Percentiles rank a stretch among this genome's conserved stretches.
These are phyloP conservation scores for Andrena fulva DNA, from an alignment of 2,888 invertebrate species.

Conservation along the genomic window DNA sequence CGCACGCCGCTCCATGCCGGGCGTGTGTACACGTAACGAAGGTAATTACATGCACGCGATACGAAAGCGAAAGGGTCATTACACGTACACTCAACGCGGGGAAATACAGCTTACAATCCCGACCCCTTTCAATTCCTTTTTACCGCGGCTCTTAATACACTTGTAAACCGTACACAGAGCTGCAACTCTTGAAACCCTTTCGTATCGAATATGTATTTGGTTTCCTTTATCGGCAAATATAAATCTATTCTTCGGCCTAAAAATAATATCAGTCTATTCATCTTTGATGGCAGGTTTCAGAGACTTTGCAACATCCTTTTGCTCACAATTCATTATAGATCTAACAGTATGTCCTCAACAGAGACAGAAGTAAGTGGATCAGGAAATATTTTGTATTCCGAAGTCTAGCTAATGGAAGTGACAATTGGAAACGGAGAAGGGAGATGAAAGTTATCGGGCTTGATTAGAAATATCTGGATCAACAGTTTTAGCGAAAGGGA, in stretches of 20 bases:
- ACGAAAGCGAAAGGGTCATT: constrained; percentile 60
- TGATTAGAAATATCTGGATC: constrained; percentile 19
- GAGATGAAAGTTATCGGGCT: neutral
- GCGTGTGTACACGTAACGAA: constrained; percentile 58
- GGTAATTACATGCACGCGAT: constrained; percentile 66
- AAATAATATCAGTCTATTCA: too few relatives aligned
- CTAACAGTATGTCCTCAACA: too few relatives aligned
- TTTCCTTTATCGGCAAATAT: neutral
- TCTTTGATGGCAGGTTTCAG: too few relatives aligned
- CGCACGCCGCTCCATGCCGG: constrained; percentile 20
- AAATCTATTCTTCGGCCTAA: too few relatives aligned
- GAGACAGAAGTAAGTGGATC: too few relatives aligned
- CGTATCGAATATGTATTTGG: neutral
- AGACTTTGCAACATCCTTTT: too few relatives aligned
- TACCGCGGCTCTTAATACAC: neutral
- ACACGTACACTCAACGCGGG: constrained; percentile 36
- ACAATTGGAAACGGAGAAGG: too few relatives aligned
- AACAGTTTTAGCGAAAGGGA: neutral
- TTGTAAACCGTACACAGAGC: neutral
- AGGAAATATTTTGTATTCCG: too few relatives aligned
- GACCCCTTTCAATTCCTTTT: neutral
- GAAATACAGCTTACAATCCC: constrained; percentile 32
- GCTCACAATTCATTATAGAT: too few relatives aligned
- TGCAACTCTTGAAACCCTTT: neutral
- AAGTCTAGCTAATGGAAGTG: too few relatives aligned